phyloP scores from a whole-genome alignment of 2,113 vertebrate genomes.

The Bagarius yarrelli region DNA sequence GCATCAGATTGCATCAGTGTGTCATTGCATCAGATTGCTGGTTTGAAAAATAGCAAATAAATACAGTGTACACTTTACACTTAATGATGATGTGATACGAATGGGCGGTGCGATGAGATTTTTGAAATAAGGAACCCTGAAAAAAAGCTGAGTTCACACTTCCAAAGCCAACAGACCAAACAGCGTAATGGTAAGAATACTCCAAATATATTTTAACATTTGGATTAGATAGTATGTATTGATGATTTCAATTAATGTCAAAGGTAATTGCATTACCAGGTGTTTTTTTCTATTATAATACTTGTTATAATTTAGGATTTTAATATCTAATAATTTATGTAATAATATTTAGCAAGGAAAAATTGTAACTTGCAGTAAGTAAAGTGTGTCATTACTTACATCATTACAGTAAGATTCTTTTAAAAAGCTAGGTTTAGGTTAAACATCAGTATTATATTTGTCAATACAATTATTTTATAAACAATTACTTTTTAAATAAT shows the following conservation, averaged over 20 bases:
- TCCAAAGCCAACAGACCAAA: slow-evolving; percentile 4
- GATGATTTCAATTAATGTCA: not conserved
- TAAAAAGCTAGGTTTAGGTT: not conserved
- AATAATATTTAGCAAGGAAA: not conserved
- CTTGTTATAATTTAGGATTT: not conserved
- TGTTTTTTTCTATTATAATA: not conserved
- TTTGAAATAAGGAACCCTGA: not conserved
- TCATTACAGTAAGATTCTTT: not conserved
- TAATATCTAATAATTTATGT: not conserved
- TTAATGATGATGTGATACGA: slow-evolving; percentile 14
- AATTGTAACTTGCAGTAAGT: not conserved
- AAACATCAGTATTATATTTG: not conserved
- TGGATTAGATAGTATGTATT: not conserved
- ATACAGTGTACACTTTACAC: slow-evolving; percentile 17
- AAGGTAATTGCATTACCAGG: not conserved
- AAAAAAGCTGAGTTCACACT: slow-evolving; percentile 7
- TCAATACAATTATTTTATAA: not conserved
- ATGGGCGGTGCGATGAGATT: slow-evolving; percentile 8
- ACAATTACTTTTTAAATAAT: not conserved
- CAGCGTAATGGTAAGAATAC: slow-evolving; percentile 9
- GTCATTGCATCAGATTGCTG: slow-evolving; percentile 17
- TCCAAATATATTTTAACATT: not conserved
- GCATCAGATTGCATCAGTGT: slow-evolving; percentile 30
- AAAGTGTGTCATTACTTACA: not conserved
- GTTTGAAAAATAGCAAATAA: slow-evolving; percentile 18